phyloP scores from a whole-genome alignment of 2,888 invertebrate species.

The Mythimna ferrago region DNA sequence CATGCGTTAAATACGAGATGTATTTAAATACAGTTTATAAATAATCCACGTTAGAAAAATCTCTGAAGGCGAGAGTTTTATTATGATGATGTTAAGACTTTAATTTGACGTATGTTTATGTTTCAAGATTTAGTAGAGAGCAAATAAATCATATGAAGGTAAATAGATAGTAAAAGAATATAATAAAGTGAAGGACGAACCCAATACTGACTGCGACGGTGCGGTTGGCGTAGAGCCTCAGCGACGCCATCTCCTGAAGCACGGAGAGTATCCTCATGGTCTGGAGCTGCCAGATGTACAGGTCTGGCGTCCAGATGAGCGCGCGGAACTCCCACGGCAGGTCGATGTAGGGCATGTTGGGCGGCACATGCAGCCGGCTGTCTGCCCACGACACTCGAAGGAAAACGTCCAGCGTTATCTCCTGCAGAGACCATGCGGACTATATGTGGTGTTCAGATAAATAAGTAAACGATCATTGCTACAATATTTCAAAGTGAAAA shows the following conservation, averaged over 20 bases:
- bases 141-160: conserved; percentile 19
- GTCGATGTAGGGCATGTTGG: conserved; percentile 88
- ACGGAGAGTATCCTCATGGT: conserved; percentile 91
- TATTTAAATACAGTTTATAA: conserved; percentile 42
- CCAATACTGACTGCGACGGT: conserved; percentile 92
- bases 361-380: conserved; percentile 84
- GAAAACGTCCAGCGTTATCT: conserved; percentile 92
- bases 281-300: conserved; percentile 92
- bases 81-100: conserved; percentile 46
- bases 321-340: conserved; percentile 92
- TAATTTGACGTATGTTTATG: conserved; percentile 45
- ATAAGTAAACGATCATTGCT: conserved; percentile 30
- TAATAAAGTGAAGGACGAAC: conserved; percentile 81
- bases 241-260: conserved; percentile 92
- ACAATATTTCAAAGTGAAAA: conserved; percentile 25
- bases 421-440: conserved; percentile 77
- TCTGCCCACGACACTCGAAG: conserved; percentile 92
- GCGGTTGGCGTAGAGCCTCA: conserved; percentile 91
- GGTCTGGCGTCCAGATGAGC: conserved; percentile 92
- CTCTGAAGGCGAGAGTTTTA: conserved; percentile 48
- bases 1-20: conserved; percentile 33
- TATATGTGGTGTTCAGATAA: conserved; percentile 41
- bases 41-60: conserved; percentile 31
- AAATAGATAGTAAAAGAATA: conserved; percentile 41
- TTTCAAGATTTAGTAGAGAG: conserved; percentile 37